Evolutionary conservation across 2,113 vertebrate species (phyloP).

Genomic region (Callithrix jacchus): DNA sequence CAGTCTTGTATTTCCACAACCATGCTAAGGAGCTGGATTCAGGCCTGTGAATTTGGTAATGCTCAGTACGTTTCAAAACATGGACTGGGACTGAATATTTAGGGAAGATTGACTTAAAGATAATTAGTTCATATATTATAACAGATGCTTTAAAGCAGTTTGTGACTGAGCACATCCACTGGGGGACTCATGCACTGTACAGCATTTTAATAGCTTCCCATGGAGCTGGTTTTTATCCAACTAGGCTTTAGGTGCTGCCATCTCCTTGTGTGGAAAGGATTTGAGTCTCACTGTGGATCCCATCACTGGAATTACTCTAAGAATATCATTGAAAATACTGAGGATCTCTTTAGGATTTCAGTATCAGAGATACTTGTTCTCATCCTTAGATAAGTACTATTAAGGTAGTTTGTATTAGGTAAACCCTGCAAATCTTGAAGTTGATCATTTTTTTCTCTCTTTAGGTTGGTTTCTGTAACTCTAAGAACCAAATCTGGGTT

Average conservation of each 20-base stretch:
- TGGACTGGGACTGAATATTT: constrained; percentile 2
- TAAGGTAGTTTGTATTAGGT: neutral
- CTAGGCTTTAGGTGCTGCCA: neutral
- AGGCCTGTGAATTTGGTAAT: constrained; percentile 18
- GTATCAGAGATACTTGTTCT: neutral
- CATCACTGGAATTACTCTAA: neutral
- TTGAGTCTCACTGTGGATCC: neutral
- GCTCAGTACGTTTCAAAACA: neutral
- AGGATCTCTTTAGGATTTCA: neutral
- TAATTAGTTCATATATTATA: neutral
- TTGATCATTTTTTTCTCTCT: neutral
- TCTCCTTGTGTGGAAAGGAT: neutral
- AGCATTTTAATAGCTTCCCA: neutral
- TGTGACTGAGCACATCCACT: neutral
- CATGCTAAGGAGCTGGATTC: neutral
- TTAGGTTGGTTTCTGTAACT: neutral
- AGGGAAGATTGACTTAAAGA: constrained; percentile 5
- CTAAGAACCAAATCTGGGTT: neutral
- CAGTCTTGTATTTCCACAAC: neutral
- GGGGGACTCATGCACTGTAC: neutral
- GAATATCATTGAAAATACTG: neutral
- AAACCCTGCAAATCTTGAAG: neutral
- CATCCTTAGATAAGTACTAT: neutral
- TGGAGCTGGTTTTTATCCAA: neutral
- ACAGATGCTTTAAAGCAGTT: neutral